Evolutionary conservation across 2,888 invertebrate genomes (phyloP).

Genomic region (Callinectes sapidus): DNA sequence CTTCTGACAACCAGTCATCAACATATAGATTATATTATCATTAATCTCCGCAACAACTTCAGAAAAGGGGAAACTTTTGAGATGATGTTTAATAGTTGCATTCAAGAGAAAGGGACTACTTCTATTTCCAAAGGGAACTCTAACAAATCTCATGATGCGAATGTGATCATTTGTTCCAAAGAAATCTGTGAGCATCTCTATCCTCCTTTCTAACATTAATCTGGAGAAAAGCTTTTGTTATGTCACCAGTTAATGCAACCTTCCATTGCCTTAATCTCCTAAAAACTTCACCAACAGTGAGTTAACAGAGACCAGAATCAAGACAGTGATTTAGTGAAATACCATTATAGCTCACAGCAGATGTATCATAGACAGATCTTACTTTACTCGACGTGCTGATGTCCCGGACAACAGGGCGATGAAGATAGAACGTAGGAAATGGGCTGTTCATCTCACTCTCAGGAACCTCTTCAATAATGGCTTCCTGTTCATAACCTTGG

Average conservation of each 20-base stretch:
- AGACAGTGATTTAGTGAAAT: too few species aligned
- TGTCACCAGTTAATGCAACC: conserved; percentile 30
- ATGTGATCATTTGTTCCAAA: conserved; percentile 16
- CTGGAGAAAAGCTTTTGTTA: conserved; percentile 46
- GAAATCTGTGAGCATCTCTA: conserved; percentile 31
- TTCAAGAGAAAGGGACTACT: conserved; percentile 40
- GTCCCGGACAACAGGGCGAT: too few species aligned
- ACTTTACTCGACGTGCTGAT: too few species aligned
- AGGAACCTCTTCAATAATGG: too few species aligned
- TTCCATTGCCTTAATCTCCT: background rate
- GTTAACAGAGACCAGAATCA: background rate
- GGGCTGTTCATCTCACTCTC: too few species aligned
- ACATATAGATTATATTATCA: conserved; percentile 31
- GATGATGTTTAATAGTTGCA: conserved; percentile 38
- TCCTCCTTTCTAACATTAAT: conserved; percentile 35
- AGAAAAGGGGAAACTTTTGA: background rate
- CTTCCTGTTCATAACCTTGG: too few species aligned
- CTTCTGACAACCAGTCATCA: conserved; percentile 53
- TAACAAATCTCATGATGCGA: background rate
- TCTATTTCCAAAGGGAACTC: conserved; percentile 38
- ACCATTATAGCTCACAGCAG: too few species aligned
- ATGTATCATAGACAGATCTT: too few species aligned
- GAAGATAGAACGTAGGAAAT: too few species aligned
- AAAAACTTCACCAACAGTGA: conserved; percentile 31
- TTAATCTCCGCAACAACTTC: conserved; percentile 18